These are phyloP conservation scores for Lycia hirtaria DNA, from an alignment of 2,888 invertebrate genomes.

Conservation along the genomic window DNA sequence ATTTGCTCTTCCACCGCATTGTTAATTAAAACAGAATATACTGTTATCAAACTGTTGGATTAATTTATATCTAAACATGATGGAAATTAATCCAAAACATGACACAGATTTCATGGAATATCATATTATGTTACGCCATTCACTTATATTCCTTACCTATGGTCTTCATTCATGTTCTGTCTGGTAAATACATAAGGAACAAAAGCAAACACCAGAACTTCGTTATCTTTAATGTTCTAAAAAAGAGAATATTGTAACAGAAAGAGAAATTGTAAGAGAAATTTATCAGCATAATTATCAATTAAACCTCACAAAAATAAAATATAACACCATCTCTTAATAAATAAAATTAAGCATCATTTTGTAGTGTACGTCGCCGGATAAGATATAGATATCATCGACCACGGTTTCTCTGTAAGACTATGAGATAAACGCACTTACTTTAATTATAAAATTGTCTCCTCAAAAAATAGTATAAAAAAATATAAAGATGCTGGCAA, in stretches of 20 bases:
- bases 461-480: slow-evolving; percentile 64
- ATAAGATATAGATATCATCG: slow-evolving; percentile 65
- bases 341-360: slow-evolving; percentile 60
- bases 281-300: not conserved
- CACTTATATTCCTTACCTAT: too few species aligned
- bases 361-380: slow-evolving; percentile 56
- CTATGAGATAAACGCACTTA: slow-evolving; percentile 67
- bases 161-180: too few species aligned
- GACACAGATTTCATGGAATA: too few species aligned
- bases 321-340: slow-evolving; percentile 31
- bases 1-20: too few species aligned
- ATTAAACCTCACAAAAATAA: slow-evolving; percentile 16
- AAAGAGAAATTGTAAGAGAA: not conserved
- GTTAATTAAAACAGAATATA: too few species aligned
- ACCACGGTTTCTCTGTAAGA: slow-evolving; percentile 67
- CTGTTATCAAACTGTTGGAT: too few species aligned
- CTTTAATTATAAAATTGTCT: slow-evolving; percentile 82
- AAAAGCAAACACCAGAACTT: too few species aligned
- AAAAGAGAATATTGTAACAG: not conserved
- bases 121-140: too few species aligned
- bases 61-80: too few species aligned
- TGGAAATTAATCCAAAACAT: too few species aligned
- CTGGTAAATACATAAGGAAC: too few species aligned
- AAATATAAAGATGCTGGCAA: slow-evolving; percentile 63
- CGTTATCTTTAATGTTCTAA: not conserved